phyloP scores from a whole-genome alignment of 23 tunicate species.

The Phallusia fumigata region DNA sequence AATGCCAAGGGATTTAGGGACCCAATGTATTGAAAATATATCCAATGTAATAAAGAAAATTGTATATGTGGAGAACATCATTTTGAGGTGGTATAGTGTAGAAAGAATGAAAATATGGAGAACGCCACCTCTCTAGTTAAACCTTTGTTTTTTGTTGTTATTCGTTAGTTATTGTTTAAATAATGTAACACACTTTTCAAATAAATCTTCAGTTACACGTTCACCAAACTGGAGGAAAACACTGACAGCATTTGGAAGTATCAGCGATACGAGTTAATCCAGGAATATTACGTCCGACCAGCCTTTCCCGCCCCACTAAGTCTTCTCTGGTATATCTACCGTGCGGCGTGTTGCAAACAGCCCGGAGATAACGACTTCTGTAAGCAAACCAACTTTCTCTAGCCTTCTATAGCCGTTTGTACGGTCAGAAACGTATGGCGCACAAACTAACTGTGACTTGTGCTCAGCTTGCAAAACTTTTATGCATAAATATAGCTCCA shows the following conservation, averaged over 20 bases:
- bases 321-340: constrained; percentile 30
- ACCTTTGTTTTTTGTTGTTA: neutral
- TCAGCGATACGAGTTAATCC: constrained; percentile 65
- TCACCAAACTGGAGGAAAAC: constrained; percentile 60
- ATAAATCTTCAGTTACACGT: constrained; percentile 50
- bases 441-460: too few species aligned
- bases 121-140: too few species aligned
- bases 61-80: too few species aligned
- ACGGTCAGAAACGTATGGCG: too few species aligned
- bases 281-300: constrained; percentile 48
- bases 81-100: too few species aligned
- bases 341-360: neutral
- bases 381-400: neutral
- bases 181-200: neutral
- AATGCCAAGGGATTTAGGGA: too few species aligned
- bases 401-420: too few species aligned
- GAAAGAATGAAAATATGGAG: too few species aligned
- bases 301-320: constrained; percentile 57
- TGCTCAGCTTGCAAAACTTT: too few species aligned
- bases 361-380: constrained; percentile 18
- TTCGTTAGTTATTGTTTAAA: neutral
- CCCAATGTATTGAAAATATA: too few species aligned
- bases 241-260: constrained; percentile 74
- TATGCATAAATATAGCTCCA: too few species aligned
- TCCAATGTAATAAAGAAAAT: too few species aligned